Base-by-base conservation (phyloP, 2,797 vertebrate genomes). In the Silurus lanzhouensis region DNA sequence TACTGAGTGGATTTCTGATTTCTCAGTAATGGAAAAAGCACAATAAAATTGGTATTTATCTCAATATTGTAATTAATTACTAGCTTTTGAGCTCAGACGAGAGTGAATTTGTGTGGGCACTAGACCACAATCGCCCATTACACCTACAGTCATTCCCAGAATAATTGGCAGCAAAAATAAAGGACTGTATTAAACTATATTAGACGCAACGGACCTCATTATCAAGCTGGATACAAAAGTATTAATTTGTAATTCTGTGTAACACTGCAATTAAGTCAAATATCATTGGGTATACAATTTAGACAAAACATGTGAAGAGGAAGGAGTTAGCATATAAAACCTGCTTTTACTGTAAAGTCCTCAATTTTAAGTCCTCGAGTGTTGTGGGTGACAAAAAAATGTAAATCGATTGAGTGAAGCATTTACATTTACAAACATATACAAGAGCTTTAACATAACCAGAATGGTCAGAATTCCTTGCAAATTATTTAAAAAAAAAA, bases 21-120 rank as follows among this genome's bases (percentile, higher is more conserved):
- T 6, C 12, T 46, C 13, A 15, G 17, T 46, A 17, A 63, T 46
- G 6, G 6, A 15, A 1, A 31, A 31, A 79, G 20, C 2, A n/a
- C 20, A 22, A 79, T 63, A 79, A 79, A 79, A 60, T 14, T 60
- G 9, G 75, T 5, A 63, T 63, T 79, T 25, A 64, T 5, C 20
- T 46, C 60, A 46, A 58, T 63, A 61, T 63, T 63, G n/a, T 63
- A 79, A 79, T n/a, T 79, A 48, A 46, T 79, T 22, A 63, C 20
- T 1, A 31, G 75, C 17, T 58, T 19, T 6, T 58, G 75, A 58
- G 25, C 5, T 25, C 27, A 60, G 58, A 60, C 2, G 9, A 60
- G 27, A 27, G 8, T 79, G 31, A 22, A 60, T 38, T 77, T 60
- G 75, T 22, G 75, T 44, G 5, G 76, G 10, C 55, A 44, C 2